Conservation (phyloP, 1,140 invertebrate genomes). For the Eumeta japonica region DNA sequence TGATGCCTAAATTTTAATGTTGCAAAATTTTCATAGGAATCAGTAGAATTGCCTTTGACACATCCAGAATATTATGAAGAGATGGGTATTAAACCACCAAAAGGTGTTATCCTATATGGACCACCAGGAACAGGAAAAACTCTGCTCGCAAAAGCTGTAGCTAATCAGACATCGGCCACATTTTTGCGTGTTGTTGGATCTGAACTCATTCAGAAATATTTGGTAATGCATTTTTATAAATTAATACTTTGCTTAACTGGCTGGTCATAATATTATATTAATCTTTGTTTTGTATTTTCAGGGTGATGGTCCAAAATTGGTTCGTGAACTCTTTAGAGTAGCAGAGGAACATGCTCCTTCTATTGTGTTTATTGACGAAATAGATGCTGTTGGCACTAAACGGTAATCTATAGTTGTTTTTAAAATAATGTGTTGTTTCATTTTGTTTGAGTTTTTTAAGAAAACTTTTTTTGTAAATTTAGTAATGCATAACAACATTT, state of each 20-base stretch:
- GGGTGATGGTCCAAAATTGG: constrained; percentile 98
- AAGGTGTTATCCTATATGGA: constrained; percentile 98
- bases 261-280: background rate
- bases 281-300: constrained; percentile 28
- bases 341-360: constrained; percentile 99
- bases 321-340: constrained; percentile 95
- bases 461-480: background rate
- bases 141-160: constrained; percentile 96
- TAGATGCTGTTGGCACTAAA: constrained; percentile 99
- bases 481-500: background rate
- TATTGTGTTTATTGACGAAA: constrained; percentile 99
- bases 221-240: constrained; percentile 62
- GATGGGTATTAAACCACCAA: constrained; percentile 99
- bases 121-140: constrained; percentile 99
- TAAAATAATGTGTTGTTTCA: constrained; percentile 1
- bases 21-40: constrained; percentile 89
- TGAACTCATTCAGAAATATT: constrained; percentile 98
- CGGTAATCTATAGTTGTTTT: constrained; percentile 47
- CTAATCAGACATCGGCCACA: constrained; percentile 99
- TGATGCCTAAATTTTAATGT: constrained; percentile 99
- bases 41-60: constrained; percentile 96
- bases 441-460: background rate
- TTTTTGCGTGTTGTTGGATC: constrained; percentile 98
- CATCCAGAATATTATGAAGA: constrained; percentile 99
- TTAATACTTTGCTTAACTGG: background rate